Conservation (phyloP, 2,797 vertebrate species). For the Acipenser transmontanus region DNA sequence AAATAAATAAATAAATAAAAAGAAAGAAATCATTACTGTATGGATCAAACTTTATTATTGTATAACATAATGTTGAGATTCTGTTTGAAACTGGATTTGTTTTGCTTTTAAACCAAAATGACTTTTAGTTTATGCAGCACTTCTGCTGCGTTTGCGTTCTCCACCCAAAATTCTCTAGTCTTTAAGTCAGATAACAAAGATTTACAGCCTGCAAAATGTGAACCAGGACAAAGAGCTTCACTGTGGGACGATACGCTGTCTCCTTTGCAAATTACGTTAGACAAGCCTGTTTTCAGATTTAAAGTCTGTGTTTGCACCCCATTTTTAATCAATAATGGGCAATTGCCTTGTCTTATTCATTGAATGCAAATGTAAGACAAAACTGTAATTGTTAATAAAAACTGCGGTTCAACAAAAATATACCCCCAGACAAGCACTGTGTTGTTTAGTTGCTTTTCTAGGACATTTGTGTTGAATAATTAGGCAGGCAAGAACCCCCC, state of each 20-base stretch:
- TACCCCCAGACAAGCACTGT: constrained; percentile 54
- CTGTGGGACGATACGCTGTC: constrained; percentile 13
- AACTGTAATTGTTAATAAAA: constrained; percentile 60
- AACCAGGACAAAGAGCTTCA: constrained; percentile 11
- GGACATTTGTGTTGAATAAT: constrained; percentile 63
- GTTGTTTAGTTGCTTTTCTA: constrained; percentile 53
- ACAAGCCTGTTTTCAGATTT: constrained; percentile 6
- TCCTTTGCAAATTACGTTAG: constrained; percentile 14
- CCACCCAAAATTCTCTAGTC: too few relatives aligned
- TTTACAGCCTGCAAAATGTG: background rate
- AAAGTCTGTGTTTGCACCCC: background rate
- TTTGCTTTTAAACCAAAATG: too few relatives aligned
- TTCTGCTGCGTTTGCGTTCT: too few relatives aligned
- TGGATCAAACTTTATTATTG: too few relatives aligned
- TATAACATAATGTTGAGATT: too few relatives aligned
- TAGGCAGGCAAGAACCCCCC: constrained; percentile 43
- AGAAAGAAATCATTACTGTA: too few relatives aligned
- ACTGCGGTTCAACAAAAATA: constrained; percentile 56
- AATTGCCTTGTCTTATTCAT: constrained; percentile 59
- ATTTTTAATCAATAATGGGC: constrained; percentile 13
- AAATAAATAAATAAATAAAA: too few relatives aligned
- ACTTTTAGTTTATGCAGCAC: too few relatives aligned
- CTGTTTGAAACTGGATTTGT: too few relatives aligned
- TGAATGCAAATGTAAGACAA: constrained; percentile 62
- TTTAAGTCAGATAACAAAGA: too few relatives aligned